Percentiles rank a stretch among this genome's conserved stretches.
These are phyloP conservation scores for Variabilichromis moorii DNA, from an alignment of 2,113 vertebrate genomes.

Conservation along the genomic window DNA sequence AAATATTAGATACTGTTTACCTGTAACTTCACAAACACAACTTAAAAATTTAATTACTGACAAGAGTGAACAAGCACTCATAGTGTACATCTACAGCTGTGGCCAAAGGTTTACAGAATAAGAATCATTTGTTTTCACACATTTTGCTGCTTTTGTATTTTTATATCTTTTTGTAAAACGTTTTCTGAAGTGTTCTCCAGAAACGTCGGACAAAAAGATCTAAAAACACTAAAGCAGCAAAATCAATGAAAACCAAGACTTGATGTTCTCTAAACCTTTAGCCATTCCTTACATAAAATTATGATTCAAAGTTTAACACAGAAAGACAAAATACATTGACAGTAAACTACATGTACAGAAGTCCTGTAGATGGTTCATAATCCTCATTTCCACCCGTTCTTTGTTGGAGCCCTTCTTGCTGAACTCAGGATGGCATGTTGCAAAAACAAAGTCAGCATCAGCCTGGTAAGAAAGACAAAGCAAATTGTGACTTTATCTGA, in stretches of 20 bases:
- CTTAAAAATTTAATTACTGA: not conserved
- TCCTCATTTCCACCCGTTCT: not conserved
- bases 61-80: not conserved
- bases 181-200: not conserved
- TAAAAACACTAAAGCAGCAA: not conserved
- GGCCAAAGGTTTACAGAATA: not conserved
- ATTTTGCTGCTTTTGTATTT: not conserved
- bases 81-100: too few relatives aligned
- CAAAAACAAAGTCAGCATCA: not conserved
- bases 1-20: not conserved
- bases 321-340: not conserved
- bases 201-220: not conserved
- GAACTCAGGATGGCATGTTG: not conserved
- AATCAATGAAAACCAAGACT: not conserved
- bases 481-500: not conserved
- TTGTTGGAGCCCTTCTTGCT: not conserved
- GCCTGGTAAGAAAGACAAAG: not conserved
- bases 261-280: not conserved
- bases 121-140: not conserved
- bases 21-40: not conserved
- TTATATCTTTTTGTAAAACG: not conserved
- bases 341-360: not conserved
- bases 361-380: not conserved
- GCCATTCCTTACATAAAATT: not conserved
- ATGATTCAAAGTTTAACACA: not conserved